Base-by-base conservation (phyloP, 30 jellyfish, hydroid and myxozoan species). In the Chrysaora quinquecirrha region DNA sequence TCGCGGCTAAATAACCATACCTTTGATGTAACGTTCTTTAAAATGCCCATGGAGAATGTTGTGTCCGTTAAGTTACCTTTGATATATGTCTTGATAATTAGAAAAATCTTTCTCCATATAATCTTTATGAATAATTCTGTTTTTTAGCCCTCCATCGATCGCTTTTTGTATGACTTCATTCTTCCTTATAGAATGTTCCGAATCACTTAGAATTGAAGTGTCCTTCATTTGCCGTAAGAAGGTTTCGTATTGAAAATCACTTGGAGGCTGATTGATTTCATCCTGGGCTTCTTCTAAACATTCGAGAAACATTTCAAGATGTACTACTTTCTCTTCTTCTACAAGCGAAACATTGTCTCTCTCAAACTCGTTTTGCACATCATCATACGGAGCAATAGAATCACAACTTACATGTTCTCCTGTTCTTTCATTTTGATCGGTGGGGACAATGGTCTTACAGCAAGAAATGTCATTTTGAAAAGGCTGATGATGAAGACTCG, bases 381-480 rank as follows among this genome's bases (percentile, higher is more conserved):
- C 58, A 43, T 43, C 58, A 43, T 43, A 43, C 58, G 58, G 58
- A 43, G 58, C 58, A 43, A 43, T 43, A 43, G 58, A 43, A 43
- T 43, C 58, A 43, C 58, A 43, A 43, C 58, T 43, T 43, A 43
- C 58, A 43, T 43, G 58, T 43, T 43, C 58, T 43, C 58, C 58
- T 43, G 58, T 43, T 43, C 58, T 43, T 43, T 43, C 58, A 43
- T 16, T 43, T 43, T 43, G 58, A 43, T 43, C 58, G 58, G 58
- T 43, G 58, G 58, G 58, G 58, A 43, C 58, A 43, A 43, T 43
- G 58, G 58, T 43, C 58, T 43, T 43, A 43, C 58, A 43, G 58
- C 58, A 43, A 43, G 58, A 43, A 43, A 43, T 43, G 58, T 43
- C 58, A 43, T 43, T 43, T 43, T 43, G 58, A 43, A 43, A 43